Base-by-base conservation (phyloP, 2,113 vertebrate genomes). In the Asarcornis scutulata region DNA sequence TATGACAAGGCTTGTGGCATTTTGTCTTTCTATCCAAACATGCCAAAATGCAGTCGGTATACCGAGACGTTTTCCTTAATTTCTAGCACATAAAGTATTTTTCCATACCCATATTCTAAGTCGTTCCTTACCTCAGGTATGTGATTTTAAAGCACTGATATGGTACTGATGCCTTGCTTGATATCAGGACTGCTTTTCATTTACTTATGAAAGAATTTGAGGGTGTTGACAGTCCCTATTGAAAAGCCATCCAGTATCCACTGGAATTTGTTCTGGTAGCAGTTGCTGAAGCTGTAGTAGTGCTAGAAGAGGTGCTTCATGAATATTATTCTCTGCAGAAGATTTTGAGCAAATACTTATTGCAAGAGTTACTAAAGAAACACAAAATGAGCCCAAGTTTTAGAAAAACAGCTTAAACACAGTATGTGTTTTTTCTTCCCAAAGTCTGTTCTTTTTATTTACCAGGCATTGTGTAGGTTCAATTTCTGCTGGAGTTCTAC, bases 21-120 rank as follows among this genome's bases (percentile, higher is more conserved):
- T 92, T 92, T 68, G 64, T 56, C 58, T 91, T 95, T 91, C 91
- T 86, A 71, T 60, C 53, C 83, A 78, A 86, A 78, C 86, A 53
- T 44, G 77, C 81, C 94, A 89, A 76, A 81, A 89, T 73, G 62
- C 84, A 69, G 74, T 92, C 18, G 0, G 88, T 80, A 38, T 77
- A 55, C 59, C 72, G 68, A 10, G 44, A 46, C 46, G 4, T 21
- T 48, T 48, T 22, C 46, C 46, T 48, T 21, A 48, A 48, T 48
- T 21, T 48, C 46, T 48, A 48, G 46, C 46, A 48, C 46, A 48
- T 20, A 48, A 3, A 11, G 46, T 48, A 22, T 48, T 48, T 48
- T 48, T 48, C 46, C 46, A 21, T 48, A 22, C 20, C 46, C 46
- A 48, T 48, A 48, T 48, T 48, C 46, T 21, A 48, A 48, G 83